Base-by-base conservation (phyloP, 2,113 vertebrate genomes). In the Colius striatus region DNA sequence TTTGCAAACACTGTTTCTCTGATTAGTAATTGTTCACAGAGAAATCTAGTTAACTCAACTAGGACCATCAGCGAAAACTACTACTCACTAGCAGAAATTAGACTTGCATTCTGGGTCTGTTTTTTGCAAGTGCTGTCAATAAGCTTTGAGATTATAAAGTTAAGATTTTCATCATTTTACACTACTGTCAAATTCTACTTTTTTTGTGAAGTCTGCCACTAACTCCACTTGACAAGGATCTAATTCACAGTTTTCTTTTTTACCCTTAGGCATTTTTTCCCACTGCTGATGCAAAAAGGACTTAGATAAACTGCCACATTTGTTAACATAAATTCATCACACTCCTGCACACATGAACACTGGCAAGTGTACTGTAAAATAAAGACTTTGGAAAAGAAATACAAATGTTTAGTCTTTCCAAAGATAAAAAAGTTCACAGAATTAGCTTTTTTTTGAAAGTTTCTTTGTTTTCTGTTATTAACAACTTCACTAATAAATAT, bases 161-260 rank as follows among this genome's bases (percentile, higher is more conserved):
- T 75, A 27, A 72, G 63, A 36, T 87, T 73, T 91, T 70, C 19
- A 92, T 75, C 25, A 85, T 66, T 94, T 84, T 84, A 73, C 11
- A 22, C 36, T 92, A 89, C 54, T 89, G 87, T 96, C 87, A 92
- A 91, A 84, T 70, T 62, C 38, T 70, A 11, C 11, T 62, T 87
- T 79, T 19, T 10, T 82, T 89, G 48, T 47, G 48, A 79, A 53
- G 38, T 73, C 34, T 54, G 26, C 51, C 72, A 41, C 54, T 91
- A 94, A 94, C 36, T 82, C 41, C 13, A 58, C 25, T 82, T 95
- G 95, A 94, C 89, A 96, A 94, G 92, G 53, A 53, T 15, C 41
- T 91, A 94, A 70, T 87, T 94, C 81, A 57, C 67, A 45, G 29
- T 36, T 79, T 87, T 82, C 11, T 32, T 78, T 87, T 84, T 82